A percentile compares a stretch with the other conserved stretches of the same genome.
These are phyloP conservation scores for Ibycter americanus DNA, from an alignment of 2,797 vertebrate species.

Conservation along the genomic window DNA sequence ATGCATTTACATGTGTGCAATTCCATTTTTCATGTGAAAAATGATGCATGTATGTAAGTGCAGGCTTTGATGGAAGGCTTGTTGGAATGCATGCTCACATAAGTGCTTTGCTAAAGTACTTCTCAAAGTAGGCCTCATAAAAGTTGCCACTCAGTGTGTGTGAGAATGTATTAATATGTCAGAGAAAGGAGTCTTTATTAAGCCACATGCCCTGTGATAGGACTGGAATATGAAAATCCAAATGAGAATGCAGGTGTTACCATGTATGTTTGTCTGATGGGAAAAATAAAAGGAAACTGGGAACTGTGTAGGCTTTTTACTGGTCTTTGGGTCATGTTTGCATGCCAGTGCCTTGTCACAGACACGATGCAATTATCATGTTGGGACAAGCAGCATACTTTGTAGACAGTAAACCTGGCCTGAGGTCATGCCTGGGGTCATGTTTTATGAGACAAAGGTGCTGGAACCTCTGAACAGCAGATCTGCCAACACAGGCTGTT, in stretches of 20 bases:
- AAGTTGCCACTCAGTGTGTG: neutral
- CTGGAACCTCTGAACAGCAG: neutral
- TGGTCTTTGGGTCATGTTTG: neutral
- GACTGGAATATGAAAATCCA: neutral
- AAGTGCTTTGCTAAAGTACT: neutral
- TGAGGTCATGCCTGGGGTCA: neutral
- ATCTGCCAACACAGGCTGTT: neutral
- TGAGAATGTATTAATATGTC: neutral
- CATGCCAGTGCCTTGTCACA: neutral
- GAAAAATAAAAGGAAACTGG: neutral
- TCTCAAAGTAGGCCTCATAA: neutral
- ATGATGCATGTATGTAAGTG: neutral
- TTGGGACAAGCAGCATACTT: neutral
- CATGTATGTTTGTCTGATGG: neutral
- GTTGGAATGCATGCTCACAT: neutral
- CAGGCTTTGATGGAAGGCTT: neutral
- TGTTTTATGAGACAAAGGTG: neutral
- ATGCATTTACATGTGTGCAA: neutral
- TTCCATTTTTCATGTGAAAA: neutral
- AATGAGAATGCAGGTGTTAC: neutral
- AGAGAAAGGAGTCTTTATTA: neutral
- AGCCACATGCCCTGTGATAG: neutral
- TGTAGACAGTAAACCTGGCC: neutral
- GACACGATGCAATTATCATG: rapidly evolving
- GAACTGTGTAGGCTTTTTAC: neutral